phyloP scores from a whole-genome alignment of 2,113 vertebrate species.

The Neotragus moschatus region DNA sequence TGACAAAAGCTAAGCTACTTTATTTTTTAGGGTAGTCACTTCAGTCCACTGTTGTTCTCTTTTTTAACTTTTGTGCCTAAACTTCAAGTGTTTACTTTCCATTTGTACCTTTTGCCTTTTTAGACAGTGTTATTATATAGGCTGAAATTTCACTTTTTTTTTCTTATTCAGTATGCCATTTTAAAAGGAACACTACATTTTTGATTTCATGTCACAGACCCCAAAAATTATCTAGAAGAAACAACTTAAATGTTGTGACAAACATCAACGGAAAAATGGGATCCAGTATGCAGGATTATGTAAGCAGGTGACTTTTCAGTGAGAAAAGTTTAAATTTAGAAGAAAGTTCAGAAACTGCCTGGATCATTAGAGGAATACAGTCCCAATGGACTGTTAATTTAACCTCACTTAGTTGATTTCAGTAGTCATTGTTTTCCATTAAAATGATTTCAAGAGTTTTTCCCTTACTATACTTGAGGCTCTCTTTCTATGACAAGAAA shows the following conservation, averaged over 20 bases:
- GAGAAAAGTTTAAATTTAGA: background rate
- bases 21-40: background rate
- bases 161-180: background rate
- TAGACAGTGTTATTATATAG: background rate
- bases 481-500: slow-evolving; percentile 44
- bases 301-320: background rate
- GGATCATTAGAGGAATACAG: background rate
- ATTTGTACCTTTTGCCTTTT: slow-evolving; percentile 19
- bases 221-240: slow-evolving; percentile 32
- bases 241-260: background rate
- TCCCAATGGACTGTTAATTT: background rate
- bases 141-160: background rate
- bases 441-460: background rate
- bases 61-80: slow-evolving; percentile 32
- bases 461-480: background rate
- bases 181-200: slow-evolving; percentile 1
- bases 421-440: slow-evolving; percentile 30
- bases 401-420: slow-evolving; percentile 31
- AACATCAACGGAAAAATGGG: background rate
- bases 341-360: slow-evolving; percentile 4
- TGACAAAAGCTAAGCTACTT: background rate
- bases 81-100: background rate
- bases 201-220: slow-evolving; percentile 5
- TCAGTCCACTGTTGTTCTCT: background rate
- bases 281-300: background rate